A percentile compares a stretch with the other conserved stretches of the same genome.
Evolutionary conservation across 2,888 invertebrate genomes (phyloP).

Genomic region (Choreutis nemorana): DNA sequence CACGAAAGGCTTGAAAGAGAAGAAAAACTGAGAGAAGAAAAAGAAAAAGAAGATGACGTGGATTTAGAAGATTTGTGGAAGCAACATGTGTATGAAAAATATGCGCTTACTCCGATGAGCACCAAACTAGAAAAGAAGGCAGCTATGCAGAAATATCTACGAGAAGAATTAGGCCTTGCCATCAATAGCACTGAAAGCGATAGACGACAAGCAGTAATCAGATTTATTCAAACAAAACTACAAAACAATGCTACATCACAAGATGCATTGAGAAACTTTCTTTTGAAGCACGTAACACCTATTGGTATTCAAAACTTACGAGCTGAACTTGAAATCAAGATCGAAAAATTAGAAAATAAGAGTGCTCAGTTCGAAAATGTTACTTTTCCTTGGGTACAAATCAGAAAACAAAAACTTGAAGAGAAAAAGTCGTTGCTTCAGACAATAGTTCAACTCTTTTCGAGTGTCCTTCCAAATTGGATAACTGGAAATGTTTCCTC

Average conservation of each 20-base stretch:
- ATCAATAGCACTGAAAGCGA: conserved; percentile 40
- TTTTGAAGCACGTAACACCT: conserved; percentile 34
- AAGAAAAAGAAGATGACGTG: conserved; percentile 28
- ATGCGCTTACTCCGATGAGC: conserved; percentile 32
- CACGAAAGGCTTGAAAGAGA: conserved; percentile 18
- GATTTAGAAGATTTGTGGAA: conserved; percentile 52
- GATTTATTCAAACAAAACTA: conserved; percentile 32
- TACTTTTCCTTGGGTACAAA: conserved; percentile 29
- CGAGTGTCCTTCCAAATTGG: conserved; percentile 40
- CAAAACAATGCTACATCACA: conserved; percentile 22
- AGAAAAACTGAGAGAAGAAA: conserved; percentile 12
- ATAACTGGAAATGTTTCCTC: conserved; percentile 11
- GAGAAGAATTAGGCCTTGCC: conserved; percentile 38
- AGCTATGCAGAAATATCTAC: conserved; percentile 32
- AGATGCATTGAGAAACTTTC: conserved; percentile 29
- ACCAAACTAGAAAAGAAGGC: conserved; percentile 33
- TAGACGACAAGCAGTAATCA: conserved; percentile 39
- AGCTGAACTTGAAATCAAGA: conserved; percentile 31
- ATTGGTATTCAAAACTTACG: conserved; percentile 30
- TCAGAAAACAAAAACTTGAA: conserved; percentile 28
- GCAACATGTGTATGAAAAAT: conserved; percentile 38
- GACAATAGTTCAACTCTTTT: conserved; percentile 31
- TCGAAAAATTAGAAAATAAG: conserved; percentile 42
- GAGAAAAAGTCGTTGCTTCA: conserved; percentile 39
- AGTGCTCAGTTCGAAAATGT: conserved; percentile 32